A percentile compares a stretch with the other conserved stretches of the same genome.
These are phyloP conservation scores for Apotomis betuletana DNA, from an alignment of 2,888 invertebrate species.

Conservation along the genomic window DNA sequence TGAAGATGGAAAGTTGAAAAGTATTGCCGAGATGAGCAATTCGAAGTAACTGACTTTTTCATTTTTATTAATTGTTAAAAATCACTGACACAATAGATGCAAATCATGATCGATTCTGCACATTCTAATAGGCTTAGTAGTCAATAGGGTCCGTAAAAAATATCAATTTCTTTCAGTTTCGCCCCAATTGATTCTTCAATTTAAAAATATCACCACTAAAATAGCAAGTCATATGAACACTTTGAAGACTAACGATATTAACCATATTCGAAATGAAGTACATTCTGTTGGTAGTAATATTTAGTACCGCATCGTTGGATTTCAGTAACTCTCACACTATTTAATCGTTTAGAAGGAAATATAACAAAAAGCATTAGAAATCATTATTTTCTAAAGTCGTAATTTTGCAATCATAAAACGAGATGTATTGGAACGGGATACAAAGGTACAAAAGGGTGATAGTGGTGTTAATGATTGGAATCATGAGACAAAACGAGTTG, in stretches of 20 bases:
- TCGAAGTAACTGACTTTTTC: background rate
- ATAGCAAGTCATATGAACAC: background rate
- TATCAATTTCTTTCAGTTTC: slow-evolving; percentile 4
- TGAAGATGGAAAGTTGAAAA: background rate
- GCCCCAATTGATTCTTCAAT: slow-evolving; percentile 6
- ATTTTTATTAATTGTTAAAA: background rate
- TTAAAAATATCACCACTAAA: background rate
- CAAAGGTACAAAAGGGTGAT: background rate
- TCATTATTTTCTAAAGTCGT: background rate
- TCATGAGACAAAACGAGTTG: background rate
- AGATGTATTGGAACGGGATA: background rate
- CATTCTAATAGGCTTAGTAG: background rate
- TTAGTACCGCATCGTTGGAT: slow-evolving; percentile 7
- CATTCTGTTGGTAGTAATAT: background rate
- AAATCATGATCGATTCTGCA: slow-evolving; percentile 9
- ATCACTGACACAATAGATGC: background rate
- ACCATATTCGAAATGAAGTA: background rate
- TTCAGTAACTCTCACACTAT: no score
- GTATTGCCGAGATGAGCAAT: background rate
- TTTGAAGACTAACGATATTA: background rate
- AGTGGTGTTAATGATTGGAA: background rate
- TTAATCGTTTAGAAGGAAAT: slow-evolving; percentile 12
- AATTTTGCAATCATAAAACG: background rate
- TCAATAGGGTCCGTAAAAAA: no score
- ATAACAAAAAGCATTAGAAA: background rate